phyloP scores from a whole-genome alignment of 2,797 vertebrate species.

The Gephyroberyx darwinii region DNA sequence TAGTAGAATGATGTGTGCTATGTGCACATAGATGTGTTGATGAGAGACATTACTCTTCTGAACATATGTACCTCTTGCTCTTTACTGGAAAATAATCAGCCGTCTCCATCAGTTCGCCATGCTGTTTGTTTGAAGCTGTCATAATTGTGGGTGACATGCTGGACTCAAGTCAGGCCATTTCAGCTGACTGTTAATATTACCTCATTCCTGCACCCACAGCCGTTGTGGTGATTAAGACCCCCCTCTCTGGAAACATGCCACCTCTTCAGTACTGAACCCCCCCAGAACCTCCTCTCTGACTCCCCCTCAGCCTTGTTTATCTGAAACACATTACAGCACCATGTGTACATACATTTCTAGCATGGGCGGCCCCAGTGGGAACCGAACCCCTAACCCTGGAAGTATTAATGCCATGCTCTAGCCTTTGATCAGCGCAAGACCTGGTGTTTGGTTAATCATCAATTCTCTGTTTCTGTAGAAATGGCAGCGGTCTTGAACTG shows the following conservation, averaged over 20 bases:
- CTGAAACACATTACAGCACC: no score
- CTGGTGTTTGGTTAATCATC: constrained; percentile 44
- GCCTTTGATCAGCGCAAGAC: no score
- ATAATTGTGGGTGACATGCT: constrained; percentile 55
- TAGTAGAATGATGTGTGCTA: not conserved
- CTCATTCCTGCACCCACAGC: constrained; percentile 26
- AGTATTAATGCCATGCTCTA: no score
- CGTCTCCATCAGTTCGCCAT: constrained; percentile 32
- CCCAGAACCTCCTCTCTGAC: no score
- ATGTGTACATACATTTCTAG: no score
- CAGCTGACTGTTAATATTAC: constrained; percentile 68
- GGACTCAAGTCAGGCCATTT: constrained; percentile 46
- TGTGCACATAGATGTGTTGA: constrained; percentile 13
- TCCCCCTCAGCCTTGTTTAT: no score
- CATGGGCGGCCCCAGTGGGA: no score
- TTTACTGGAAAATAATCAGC: constrained; percentile 21
- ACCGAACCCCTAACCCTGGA: no score
- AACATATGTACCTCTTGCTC: constrained; percentile 10
- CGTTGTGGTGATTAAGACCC: constrained; percentile 38
- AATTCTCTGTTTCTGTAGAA: constrained; percentile 47
- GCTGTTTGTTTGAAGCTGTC: constrained; percentile 75
- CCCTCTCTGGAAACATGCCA: constrained; percentile 19
- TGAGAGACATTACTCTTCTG: constrained; percentile 36
- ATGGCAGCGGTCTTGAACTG: constrained; percentile 45
- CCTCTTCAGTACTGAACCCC: not conserved